Evolutionary conservation across 2,888 invertebrate genomes (phyloP), one percentile per base, ranked within the genome.

Genomic region (Caradrina clavipalpis): DNA sequence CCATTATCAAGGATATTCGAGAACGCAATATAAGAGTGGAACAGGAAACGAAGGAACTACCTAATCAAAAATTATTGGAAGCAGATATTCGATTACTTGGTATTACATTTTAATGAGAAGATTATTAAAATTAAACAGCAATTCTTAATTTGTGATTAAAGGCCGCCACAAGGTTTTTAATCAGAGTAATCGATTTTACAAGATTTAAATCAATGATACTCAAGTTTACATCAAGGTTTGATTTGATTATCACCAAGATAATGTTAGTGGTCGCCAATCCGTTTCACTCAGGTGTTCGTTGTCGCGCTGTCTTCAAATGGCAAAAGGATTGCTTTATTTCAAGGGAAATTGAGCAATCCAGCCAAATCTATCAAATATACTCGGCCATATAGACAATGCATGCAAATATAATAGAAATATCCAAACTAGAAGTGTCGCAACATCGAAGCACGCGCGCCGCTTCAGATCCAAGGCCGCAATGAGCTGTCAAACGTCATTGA

Each of bases 401-500:
- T 69, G 69, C 61, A 63, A 75, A 76, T 69, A 68, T 75, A 64
- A 73, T 78, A 69, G 69, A 73, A 78, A 72, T 70, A 73, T 55
- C 39, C 50, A 53, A 73, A 84, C 73, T 61, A 50, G 19, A 69
- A 61, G 60, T 84, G 66, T 83, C 61, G 81, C 70, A 84, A 83
- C n/a, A 47, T 53, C 56, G 21, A 59, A 72, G 80, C 78, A 76
- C 57, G 70, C 85, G 82, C 81, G 71, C 69, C 74, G 73, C 73
- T 81, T 77, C 67, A 39, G 64, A 55, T 74, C 72, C 81, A 86
- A 87, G 86, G 86, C 82, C 80, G 73, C 61, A 58, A 74, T 71
- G 69, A 73, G 78, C 81, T 85, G 83, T 85, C 79, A 82, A 78
- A 76, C 80, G 88, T 88, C 88, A 88, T 88, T 88, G 88, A 84